Conservation (phyloP, 2,797 vertebrate species). For the Benthosema pterotum region DNA sequence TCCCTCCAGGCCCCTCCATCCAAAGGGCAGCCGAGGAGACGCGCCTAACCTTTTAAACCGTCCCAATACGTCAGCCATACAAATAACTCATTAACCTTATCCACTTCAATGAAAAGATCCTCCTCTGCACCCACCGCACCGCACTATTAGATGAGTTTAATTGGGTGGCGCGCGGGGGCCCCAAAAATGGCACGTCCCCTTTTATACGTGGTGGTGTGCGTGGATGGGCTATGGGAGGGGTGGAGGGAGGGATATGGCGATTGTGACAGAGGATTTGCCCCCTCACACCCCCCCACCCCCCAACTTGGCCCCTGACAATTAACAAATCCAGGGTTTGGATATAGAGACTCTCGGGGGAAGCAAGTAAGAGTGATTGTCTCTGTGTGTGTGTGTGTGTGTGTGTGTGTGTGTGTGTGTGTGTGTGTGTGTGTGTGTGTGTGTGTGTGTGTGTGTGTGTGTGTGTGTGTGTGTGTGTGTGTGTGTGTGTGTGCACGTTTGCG, state of each 20-base stretch:
- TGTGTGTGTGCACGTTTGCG: not conserved
- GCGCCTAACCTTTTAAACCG: slow-evolving; percentile 82
- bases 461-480: slow-evolving; percentile 15
- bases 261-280: slow-evolving; percentile 51
- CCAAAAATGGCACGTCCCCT: slow-evolving; percentile 71
- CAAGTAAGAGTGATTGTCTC: too few relatives aligned
- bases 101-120: slow-evolving; percentile 81
- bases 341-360: slow-evolving; percentile 31
- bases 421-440: slow-evolving; percentile 26
- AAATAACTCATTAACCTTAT: slow-evolving; percentile 90
- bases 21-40: slow-evolving; percentile 82
- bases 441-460: slow-evolving; percentile 46
- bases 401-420: slow-evolving; percentile 37
- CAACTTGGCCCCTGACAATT: slow-evolving; percentile 39
- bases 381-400: slow-evolving; percentile 3
- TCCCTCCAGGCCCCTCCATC: slow-evolving; percentile 66
- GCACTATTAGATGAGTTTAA: slow-evolving; percentile 77
- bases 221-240: slow-evolving; percentile 23
- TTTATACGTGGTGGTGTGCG: slow-evolving; percentile 34
- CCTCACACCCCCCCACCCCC: not conserved
- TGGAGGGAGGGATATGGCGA: slow-evolving; percentile 27
- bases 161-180: slow-evolving; percentile 63
- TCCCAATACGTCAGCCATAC: slow-evolving; percentile 82
- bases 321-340: slow-evolving; percentile 46
- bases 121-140: slow-evolving; percentile 50